Conservation (phyloP, 2,113 vertebrate species). For the Lethenteron reissneri region DNA sequence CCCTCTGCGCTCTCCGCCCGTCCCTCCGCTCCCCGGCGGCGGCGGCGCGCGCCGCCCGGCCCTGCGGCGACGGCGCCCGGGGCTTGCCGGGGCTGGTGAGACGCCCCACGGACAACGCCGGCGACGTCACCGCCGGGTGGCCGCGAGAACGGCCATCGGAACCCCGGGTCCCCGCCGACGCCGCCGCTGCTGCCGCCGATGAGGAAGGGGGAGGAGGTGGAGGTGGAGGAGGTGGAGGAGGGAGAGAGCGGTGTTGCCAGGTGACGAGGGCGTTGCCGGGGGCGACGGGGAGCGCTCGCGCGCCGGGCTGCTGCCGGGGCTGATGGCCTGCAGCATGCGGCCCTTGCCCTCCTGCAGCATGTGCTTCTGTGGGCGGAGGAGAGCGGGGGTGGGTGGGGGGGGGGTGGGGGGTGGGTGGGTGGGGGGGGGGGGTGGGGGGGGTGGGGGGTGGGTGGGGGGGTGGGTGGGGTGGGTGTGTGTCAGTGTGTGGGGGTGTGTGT, state of each 20-base stretch:
- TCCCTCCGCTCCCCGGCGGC: too few relatives aligned
- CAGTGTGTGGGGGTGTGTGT: too few relatives aligned
- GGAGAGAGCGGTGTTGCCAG: conserved; percentile 26
- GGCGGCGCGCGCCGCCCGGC: too few relatives aligned
- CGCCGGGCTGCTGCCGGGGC: conserved; percentile 66
- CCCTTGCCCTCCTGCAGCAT: conserved; percentile 96
- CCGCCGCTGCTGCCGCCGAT: conserved; percentile 29
- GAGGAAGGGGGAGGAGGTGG: conserved; percentile 33
- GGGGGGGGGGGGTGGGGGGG: too few relatives aligned
- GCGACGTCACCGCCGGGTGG: conserved; percentile 55
- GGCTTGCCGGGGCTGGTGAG: too few relatives aligned
- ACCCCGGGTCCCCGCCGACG: conserved; percentile 67
- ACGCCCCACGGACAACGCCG: conserved; percentile 18
- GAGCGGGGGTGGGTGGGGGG: too few relatives aligned
- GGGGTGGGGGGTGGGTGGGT: too few relatives aligned
- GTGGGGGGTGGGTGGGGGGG: too few relatives aligned
- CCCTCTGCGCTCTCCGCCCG: too few relatives aligned
- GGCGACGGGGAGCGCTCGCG: conserved; percentile 75
- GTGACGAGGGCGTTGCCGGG: conserved; percentile 22
- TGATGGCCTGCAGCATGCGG: conserved; percentile 94
- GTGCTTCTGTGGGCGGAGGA: conserved; percentile 43
- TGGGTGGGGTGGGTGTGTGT: too few relatives aligned
- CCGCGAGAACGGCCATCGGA: conserved; percentile 80
- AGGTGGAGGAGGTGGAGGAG: conserved; percentile 51
- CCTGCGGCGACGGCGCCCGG: too few relatives aligned